Evolutionary conservation across 2,888 invertebrate genomes (phyloP), one percentile per base, ranked within the genome.

Genomic region (Papilio elwesi): DNA sequence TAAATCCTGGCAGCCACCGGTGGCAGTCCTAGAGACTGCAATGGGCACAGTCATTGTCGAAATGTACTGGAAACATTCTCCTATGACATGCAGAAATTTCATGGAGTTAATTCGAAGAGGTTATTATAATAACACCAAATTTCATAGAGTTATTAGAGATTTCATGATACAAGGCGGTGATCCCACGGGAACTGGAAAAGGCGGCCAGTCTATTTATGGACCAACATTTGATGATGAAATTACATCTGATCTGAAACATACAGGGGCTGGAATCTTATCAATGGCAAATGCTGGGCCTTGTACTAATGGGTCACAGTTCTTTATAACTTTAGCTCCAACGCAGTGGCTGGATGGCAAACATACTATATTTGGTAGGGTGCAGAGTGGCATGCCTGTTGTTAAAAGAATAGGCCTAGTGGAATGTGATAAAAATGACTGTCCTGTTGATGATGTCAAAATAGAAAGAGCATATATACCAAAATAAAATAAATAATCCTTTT

Each of bases 241-340:
- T 77, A 96, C 98, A 82, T 94, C 96, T 48, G 98, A 99, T 78
- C 93, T 99, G 71, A 99, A 98, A 87, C 99, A 99, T 86, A 98
- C 98, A n/a, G 99, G 95, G 26, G 96, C 96, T 36, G 98, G 98
- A 0, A 96, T 98, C 73, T 83, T 98, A 51, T 98, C 99, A 0
- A 99, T 99, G 99, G 99, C 99, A 0, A 99, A 99, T 94, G 97
- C 99, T 26, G 99, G 99, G 0, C 98, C 99, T 0, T 96, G 99
- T 84, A 97, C 98, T 8, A 99, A 99, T 89, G 99, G 99, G 4
- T 99, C 98, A 48, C 99, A 99, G 88, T 99, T 99, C 93, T 99
- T 99, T 82, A 98, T 99, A 65, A 99, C 99, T 0, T 90, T 99
- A 74, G 98, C 97, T 0, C 99, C 99, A 0, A 98, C 99, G 0